A percentile compares a stretch with the other conserved stretches of the same genome.
phyloP scores from a whole-genome alignment of 2,888 invertebrate species.

The Koerneria pararmatus region DNA sequence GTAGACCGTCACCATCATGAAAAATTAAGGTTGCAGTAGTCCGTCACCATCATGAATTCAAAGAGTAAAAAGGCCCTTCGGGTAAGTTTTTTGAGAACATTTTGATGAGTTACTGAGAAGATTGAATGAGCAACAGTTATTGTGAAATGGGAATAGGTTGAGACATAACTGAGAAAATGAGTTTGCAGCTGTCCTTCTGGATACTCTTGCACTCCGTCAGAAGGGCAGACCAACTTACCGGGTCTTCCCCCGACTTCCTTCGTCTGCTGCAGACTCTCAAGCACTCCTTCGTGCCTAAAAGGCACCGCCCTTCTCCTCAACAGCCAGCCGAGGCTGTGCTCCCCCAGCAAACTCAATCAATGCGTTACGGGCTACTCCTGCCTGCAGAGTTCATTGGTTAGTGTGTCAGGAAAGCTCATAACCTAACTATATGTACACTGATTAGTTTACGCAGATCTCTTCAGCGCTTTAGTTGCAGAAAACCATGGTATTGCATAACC shows the following conservation, averaged over 20 bases:
- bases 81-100: no score
- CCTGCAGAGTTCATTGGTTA: conserved; percentile 46
- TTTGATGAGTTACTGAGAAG: no score
- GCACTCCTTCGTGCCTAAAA: conserved; percentile 33
- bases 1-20: no score
- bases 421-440: no score
- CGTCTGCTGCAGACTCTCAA: conserved; percentile 51
- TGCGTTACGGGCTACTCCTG: conserved; percentile 50
- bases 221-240: neutral
- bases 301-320: conserved; percentile 34
- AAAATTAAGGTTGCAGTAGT: no score
- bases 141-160: neutral
- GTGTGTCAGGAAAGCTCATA: conserved; percentile 3
- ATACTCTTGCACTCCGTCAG: conserved; percentile 42
- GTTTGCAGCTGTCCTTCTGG: conserved; percentile 39
- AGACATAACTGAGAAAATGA: neutral
- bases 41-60: no score
- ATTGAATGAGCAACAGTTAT: no score
- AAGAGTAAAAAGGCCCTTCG: no score
- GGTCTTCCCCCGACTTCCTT: conserved; percentile 27
- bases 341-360: conserved; percentile 32
- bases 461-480: no score
- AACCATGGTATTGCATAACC: no score
- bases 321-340: conserved; percentile 37
- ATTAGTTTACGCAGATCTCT: no score